Percentiles rank a stretch among this genome's conserved stretches.
These are phyloP conservation scores for Lytechinus variegatus DNA, from an alignment of 35 echinoderm and acorn worm genomes.

Conservation along the genomic window DNA sequence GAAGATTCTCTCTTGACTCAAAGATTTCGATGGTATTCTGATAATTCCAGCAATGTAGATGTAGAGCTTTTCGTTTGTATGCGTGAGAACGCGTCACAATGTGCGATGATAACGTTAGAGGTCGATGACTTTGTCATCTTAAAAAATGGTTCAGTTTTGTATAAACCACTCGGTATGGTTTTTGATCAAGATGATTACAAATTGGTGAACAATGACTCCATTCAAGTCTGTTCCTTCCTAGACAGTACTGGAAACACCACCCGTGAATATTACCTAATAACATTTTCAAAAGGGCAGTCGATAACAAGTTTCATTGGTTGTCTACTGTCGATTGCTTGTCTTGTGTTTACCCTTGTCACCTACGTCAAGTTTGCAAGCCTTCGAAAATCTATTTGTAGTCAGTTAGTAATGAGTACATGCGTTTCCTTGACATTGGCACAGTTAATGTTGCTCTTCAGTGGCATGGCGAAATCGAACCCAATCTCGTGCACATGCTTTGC, in stretches of 20 bases:
- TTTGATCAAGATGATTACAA: background rate
- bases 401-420: constrained; percentile 51
- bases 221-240: constrained; percentile 32
- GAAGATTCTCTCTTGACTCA: background rate
- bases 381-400: constrained; percentile 41
- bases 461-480: background rate
- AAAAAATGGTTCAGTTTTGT: background rate
- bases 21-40: background rate
- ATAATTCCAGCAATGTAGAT: background rate
- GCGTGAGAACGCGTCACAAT: background rate
- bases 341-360: constrained; percentile 46
- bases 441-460: constrained; percentile 51
- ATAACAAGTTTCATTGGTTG: background rate
- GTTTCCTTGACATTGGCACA: constrained; percentile 49
- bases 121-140: background rate
- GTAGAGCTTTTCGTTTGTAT: background rate
- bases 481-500: constrained; percentile 59
- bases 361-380: constrained; percentile 49
- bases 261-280: background rate
- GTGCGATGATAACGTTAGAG: background rate
- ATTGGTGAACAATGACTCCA: background rate
- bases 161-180: background rate
- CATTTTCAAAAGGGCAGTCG: background rate
- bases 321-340: background rate
- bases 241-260: background rate